Percentiles rank a stretch among this genome's conserved stretches.
Evolutionary conservation across 2,113 vertebrate species (phyloP).

Genomic region (Dipodomys spectabilis): DNA sequence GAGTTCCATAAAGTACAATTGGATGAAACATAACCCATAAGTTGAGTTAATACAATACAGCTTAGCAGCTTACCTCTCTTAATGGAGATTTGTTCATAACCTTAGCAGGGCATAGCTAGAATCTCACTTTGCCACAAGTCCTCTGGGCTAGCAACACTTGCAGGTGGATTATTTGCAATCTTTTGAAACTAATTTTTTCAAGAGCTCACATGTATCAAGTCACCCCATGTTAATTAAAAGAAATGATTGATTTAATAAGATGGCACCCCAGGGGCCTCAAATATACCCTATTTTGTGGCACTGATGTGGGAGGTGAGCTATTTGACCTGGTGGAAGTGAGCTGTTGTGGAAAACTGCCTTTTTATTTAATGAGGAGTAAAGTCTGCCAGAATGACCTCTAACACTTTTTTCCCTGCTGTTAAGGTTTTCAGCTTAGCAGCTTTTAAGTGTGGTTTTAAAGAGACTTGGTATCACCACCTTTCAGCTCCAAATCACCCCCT

Average conservation of each 20-base stretch:
- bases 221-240: constrained; percentile 56
- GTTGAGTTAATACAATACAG: constrained; percentile 19
- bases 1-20: neutral
- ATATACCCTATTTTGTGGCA: constrained; percentile 52
- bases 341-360: constrained; percentile 69
- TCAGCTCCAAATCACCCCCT: constrained; percentile 38
- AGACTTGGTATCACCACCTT: constrained; percentile 57
- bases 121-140: constrained; percentile 46
- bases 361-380: constrained; percentile 78
- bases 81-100: neutral
- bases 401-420: constrained; percentile 66
- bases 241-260: constrained; percentile 58
- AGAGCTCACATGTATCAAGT: constrained; percentile 28
- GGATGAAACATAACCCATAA: constrained; percentile 14
- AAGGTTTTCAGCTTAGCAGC: constrained; percentile 76
- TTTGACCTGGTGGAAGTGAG: constrained; percentile 65
- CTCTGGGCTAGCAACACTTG: constrained; percentile 33
- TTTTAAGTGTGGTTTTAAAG: constrained; percentile 67
- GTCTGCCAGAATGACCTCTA: constrained; percentile 66
- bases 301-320: constrained; percentile 60
- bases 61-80: constrained; percentile 13
- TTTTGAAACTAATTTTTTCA: constrained; percentile 59
- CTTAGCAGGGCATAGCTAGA: constrained; percentile 21
- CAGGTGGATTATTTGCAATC: constrained; percentile 47
- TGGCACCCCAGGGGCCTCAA: constrained; percentile 7